A percentile compares a stretch with the other conserved stretches of the same genome.
These are phyloP conservation scores for Stenodema calcarata DNA, from an alignment of 2,888 invertebrate genomes.

Conservation along the genomic window DNA sequence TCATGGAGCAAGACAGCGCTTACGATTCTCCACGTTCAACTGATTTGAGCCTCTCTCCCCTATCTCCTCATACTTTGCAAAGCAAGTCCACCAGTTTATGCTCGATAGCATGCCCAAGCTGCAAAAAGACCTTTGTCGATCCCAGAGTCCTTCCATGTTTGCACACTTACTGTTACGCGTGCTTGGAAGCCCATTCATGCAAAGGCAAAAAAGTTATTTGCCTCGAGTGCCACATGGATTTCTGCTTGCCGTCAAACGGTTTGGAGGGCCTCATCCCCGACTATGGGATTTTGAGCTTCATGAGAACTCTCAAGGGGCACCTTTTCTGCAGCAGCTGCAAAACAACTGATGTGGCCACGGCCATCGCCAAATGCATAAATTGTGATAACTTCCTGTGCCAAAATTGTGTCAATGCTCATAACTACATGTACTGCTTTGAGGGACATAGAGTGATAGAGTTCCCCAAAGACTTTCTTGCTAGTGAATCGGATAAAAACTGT, in stretches of 20 bases:
- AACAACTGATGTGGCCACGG: slow-evolving; percentile 84
- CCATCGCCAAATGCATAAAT: slow-evolving; percentile 93
- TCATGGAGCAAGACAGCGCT: slow-evolving; percentile 49
- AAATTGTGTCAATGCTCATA: slow-evolving; percentile 97
- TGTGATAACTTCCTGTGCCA: slow-evolving; percentile 95
- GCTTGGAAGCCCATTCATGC: slow-evolving; percentile 73
- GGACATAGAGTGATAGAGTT: slow-evolving; percentile 84
- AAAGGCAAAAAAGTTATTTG: slow-evolving; percentile 78
- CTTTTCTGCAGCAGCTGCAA: slow-evolving; percentile 94
- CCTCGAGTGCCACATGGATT: slow-evolving; percentile 70
- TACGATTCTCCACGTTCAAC: slow-evolving; percentile 48
- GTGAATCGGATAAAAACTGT: slow-evolving; percentile 59
- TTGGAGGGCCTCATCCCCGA: slow-evolving; percentile 73
- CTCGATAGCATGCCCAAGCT: slow-evolving; percentile 60
- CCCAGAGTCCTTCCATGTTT: slow-evolving; percentile 80
- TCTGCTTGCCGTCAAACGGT: slow-evolving; percentile 65
- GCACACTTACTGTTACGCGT: slow-evolving; percentile 85
- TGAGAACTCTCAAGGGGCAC: slow-evolving; percentile 59
- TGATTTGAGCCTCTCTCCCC: slow-evolving; percentile 20
- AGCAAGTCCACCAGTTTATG: slow-evolving; percentile 20
- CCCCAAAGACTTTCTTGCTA: slow-evolving; percentile 59
- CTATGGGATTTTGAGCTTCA: slow-evolving; percentile 65
- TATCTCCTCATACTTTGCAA: slow-evolving; percentile 56
- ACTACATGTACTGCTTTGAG: slow-evolving; percentile 98
- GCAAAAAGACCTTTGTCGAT: slow-evolving; percentile 76